Percentiles rank a stretch among this genome's conserved stretches.
Conservation (phyloP, 2,888 invertebrate genomes). For the Corbicula japonica region DNA sequence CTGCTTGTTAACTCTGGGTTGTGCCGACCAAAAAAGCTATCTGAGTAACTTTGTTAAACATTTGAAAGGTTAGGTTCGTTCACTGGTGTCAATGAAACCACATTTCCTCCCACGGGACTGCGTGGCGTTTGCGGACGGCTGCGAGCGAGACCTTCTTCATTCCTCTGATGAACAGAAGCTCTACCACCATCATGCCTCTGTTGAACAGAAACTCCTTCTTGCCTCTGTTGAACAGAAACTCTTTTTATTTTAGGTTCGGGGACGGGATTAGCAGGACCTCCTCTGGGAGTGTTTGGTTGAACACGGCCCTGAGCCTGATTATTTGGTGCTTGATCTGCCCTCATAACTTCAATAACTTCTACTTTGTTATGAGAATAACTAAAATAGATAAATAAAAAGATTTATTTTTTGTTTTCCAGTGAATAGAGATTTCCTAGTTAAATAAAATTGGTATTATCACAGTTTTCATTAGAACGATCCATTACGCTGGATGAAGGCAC, state of each 20-base stretch:
- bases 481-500: neutral
- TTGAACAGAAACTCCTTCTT: too few relatives aligned
- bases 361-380: constrained; percentile 9
- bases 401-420: neutral
- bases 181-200: too few relatives aligned
- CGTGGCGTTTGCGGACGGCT: neutral
- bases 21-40: too few relatives aligned
- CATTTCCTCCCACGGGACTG: constrained; percentile 4
- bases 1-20: too few relatives aligned
- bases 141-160: constrained; percentile 5
- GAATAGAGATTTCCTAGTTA: neutral
- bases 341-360: neutral
- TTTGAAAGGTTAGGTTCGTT: constrained; percentile 32
- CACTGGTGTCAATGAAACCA: constrained; percentile 29
- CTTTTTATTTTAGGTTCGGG: too few relatives aligned
- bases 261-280: neutral
- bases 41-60: too few relatives aligned
- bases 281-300: neutral
- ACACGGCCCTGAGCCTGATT: neutral
- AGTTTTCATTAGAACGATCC: neutral
- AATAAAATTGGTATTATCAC: neutral
- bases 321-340: neutral
- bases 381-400: neutral
- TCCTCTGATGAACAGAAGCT: neutral
- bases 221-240: too few relatives aligned